phyloP scores from a whole-genome alignment of 2,888 invertebrate genomes.

The Callyntrura guangdongensis region DNA sequence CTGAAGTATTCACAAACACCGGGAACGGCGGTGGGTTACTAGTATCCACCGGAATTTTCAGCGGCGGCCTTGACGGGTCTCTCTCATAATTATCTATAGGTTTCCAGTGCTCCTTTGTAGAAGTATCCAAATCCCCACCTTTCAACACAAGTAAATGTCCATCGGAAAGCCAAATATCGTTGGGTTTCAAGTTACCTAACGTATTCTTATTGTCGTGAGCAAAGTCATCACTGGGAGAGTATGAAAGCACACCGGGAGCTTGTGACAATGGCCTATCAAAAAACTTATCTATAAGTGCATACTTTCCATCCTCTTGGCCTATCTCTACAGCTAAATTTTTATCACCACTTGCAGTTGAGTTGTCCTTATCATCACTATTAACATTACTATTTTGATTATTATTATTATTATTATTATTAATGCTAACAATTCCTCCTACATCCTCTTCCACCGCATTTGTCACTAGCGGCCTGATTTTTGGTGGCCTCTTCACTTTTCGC shows the following conservation, averaged over 20 bases:
- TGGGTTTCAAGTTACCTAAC: slow-evolving; percentile 93
- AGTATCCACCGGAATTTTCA: slow-evolving; percentile 93
- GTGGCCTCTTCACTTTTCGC: slow-evolving; percentile 82
- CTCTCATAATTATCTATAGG: slow-evolving; percentile 95
- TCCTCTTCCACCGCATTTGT: slow-evolving; percentile 77
- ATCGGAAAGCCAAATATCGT: slow-evolving; percentile 96
- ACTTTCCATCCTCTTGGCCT: slow-evolving; percentile 91
- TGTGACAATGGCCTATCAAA: slow-evolving; percentile 89
- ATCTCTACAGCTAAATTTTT: slow-evolving; percentile 84
- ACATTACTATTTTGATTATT: slow-evolving; percentile 25
- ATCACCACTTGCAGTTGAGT: slow-evolving; percentile 78
- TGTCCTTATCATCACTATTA: slow-evolving; percentile 46
- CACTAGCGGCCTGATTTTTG: slow-evolving; percentile 73
- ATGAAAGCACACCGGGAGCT: slow-evolving; percentile 93
- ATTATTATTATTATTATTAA: slow-evolving; percentile 46
- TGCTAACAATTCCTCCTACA: slow-evolving; percentile 61
- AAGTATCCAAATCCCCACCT: slow-evolving; percentile 89
- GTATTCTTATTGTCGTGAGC: slow-evolving; percentile 92
- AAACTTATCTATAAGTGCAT: slow-evolving; percentile 94
- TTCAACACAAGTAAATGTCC: slow-evolving; percentile 94
- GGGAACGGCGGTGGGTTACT: slow-evolving; percentile 96
- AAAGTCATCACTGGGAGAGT: slow-evolving; percentile 92
- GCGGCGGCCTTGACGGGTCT: slow-evolving; percentile 90
- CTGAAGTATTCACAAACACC: slow-evolving; percentile 94
- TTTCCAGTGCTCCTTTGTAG: slow-evolving; percentile 89